Percentiles rank a stretch among this genome's conserved stretches.
These are phyloP conservation scores for Laothoe populi DNA, from an alignment of 2,888 invertebrate species.

Conservation along the genomic window DNA sequence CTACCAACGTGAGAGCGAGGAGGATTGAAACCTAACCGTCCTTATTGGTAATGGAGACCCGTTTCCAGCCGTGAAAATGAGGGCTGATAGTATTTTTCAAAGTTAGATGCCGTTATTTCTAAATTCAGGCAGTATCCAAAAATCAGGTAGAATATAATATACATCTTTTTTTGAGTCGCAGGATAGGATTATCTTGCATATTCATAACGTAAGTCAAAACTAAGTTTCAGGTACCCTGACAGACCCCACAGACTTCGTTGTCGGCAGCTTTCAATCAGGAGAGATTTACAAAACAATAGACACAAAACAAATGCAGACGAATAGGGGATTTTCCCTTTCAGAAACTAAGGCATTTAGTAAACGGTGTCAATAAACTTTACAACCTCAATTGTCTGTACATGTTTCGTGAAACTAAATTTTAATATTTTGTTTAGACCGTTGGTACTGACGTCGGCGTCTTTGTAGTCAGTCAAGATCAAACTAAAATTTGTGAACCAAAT, in stretches of 20 bases:
- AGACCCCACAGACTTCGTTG: conserved; percentile 52
- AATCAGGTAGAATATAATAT: not conserved
- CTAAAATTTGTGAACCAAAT: conserved; percentile 17
- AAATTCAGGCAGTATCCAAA: not conserved
- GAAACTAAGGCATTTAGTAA: conserved; percentile 52
- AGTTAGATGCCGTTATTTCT: not conserved
- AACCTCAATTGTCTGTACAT: conserved; percentile 54
- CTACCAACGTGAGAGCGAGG: too few relatives aligned
- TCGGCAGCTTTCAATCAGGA: conserved; percentile 62
- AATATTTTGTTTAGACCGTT: conserved; percentile 55
- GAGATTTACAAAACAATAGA: conserved; percentile 58
- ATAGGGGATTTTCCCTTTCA: conserved; percentile 34
- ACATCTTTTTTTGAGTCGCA: not conserved
- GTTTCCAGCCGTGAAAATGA: too few relatives aligned
- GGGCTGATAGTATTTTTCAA: not conserved
- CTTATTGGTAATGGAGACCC: too few relatives aligned
- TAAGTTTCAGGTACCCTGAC: conserved; percentile 55
- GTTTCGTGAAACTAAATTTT: conserved; percentile 49
- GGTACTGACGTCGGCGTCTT: conserved; percentile 54
- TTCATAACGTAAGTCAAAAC: conserved; percentile 42
- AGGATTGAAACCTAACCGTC: too few relatives aligned
- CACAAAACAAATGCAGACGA: conserved; percentile 32
- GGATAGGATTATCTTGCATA: conserved; percentile 50
- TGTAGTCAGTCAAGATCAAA: conserved; percentile 36
- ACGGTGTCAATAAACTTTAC: conserved; percentile 68